phyloP scores from a whole-genome alignment of 2,113 vertebrate genomes.

The Nycticorax nycticorax region DNA sequence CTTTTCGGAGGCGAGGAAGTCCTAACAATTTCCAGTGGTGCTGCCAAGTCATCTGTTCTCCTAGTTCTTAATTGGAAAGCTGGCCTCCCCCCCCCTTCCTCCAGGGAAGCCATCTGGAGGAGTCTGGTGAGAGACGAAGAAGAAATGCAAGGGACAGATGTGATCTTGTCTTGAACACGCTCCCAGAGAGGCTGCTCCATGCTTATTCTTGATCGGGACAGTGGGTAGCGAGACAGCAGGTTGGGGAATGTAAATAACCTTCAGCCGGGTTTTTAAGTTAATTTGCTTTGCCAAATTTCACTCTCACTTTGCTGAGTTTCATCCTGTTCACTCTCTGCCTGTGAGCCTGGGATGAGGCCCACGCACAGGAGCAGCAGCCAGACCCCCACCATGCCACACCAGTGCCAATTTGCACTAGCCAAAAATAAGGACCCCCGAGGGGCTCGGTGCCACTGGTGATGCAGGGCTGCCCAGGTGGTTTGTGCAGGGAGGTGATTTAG shows the following conservation, averaged over 20 bases:
- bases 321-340: too few species aligned
- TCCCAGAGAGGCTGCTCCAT: background rate
- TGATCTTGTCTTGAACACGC: background rate
- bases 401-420: background rate
- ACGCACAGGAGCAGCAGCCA: fast-evolving
- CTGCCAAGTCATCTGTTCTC: background rate
- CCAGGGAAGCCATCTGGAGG: background rate
- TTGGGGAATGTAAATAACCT: background rate
- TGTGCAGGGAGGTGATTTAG: background rate
- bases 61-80: background rate
- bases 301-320: background rate
- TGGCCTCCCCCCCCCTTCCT: background rate
- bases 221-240: background rate
- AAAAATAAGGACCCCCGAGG: background rate
- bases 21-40: background rate
- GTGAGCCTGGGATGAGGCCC: fast-evolving
- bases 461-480: background rate
- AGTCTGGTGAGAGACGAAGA: background rate
- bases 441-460: background rate
- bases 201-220: background rate
- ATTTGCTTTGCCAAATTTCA: background rate
- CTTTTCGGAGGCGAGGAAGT: background rate
- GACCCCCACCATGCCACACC: fast-evolving
- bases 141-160: background rate
- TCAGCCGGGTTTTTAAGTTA: background rate